A percentile compares a stretch with the other conserved stretches of the same genome.
These are phyloP conservation scores for Damaliscus lunatus DNA, from an alignment of 2,113 vertebrate species.

Conservation along the genomic window DNA sequence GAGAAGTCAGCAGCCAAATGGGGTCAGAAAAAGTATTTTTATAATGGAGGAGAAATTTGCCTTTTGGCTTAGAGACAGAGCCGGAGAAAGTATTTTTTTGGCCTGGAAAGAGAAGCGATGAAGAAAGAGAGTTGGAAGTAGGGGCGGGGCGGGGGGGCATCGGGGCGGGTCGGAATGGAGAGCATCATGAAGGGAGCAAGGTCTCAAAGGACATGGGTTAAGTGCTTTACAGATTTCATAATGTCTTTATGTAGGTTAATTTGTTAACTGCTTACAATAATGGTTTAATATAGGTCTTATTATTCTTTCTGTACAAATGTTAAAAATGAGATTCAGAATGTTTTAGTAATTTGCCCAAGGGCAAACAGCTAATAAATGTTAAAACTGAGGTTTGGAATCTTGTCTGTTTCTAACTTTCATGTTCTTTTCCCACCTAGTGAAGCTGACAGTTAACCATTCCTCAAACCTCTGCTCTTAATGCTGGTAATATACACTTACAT, in stretches of 20 bases:
- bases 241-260: not conserved
- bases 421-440: not conserved
- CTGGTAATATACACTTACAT: not conserved
- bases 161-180: not conserved
- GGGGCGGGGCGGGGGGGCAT: rapidly evolving
- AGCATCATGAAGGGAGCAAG: not conserved
- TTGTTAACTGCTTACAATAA: slow-evolving; percentile 18
- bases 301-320: not conserved
- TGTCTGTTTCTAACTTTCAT: not conserved
- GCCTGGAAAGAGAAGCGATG: not conserved
- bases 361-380: slow-evolving; percentile 25
- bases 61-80: not conserved
- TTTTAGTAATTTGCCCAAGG: not conserved
- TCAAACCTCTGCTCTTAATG: not conserved
- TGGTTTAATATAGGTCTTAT: not conserved
- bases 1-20: not conserved
- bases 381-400: slow-evolving; percentile 26
- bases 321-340: slow-evolving; percentile 35
- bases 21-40: not conserved
- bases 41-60: not conserved
- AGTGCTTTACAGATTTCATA: not conserved
- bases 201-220: not conserved
- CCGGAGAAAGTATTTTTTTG: not conserved
- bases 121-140: not conserved
- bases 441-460: not conserved